Conservation (phyloP, 2,888 invertebrate genomes). For the Crocallis elinguaria region DNA sequence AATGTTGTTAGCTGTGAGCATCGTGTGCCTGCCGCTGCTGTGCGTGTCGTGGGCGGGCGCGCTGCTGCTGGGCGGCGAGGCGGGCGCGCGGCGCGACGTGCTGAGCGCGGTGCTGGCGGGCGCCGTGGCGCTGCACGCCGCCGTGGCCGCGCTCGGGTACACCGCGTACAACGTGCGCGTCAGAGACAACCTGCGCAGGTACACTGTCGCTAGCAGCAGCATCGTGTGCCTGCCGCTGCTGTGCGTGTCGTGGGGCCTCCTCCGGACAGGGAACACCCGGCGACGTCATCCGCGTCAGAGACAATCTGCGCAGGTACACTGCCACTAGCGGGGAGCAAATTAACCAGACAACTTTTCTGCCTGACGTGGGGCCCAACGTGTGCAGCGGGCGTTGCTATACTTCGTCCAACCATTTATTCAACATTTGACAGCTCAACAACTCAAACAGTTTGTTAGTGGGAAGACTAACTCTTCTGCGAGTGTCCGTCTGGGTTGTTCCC, state of each 20-base stretch:
- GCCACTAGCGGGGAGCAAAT: no score
- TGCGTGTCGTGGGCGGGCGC: conserved; percentile 92
- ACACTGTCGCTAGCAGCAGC: conserved; percentile 79
- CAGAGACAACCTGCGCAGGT: conserved; percentile 88
- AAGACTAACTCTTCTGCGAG: no score
- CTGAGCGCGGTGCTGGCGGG: conserved; percentile 92
- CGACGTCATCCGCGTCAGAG: conserved; percentile 93
- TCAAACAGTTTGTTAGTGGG: no score
- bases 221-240: conserved; percentile 93
- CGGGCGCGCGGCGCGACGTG: conserved; percentile 86
- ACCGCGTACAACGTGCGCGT: conserved; percentile 95
- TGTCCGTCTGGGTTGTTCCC: no score
- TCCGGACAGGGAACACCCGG: conserved; percentile 87
- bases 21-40: conserved; percentile 93
- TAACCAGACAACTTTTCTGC: no score
- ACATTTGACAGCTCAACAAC: no score
- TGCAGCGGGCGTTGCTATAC: no score
- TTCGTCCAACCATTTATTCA: no score
- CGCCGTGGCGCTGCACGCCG: conserved; percentile 91
- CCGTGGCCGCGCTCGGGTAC: conserved; percentile 93
- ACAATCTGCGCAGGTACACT: conserved; percentile 86
- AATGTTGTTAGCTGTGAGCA: conserved; percentile 93
- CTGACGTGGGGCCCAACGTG: no score
- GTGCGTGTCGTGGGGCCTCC: conserved; percentile 91
- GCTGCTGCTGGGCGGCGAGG: conserved; percentile 86